These are phyloP conservation scores for Sceloporus tristichus DNA, from an alignment of 2,113 vertebrate genomes.

Conservation along the genomic window DNA sequence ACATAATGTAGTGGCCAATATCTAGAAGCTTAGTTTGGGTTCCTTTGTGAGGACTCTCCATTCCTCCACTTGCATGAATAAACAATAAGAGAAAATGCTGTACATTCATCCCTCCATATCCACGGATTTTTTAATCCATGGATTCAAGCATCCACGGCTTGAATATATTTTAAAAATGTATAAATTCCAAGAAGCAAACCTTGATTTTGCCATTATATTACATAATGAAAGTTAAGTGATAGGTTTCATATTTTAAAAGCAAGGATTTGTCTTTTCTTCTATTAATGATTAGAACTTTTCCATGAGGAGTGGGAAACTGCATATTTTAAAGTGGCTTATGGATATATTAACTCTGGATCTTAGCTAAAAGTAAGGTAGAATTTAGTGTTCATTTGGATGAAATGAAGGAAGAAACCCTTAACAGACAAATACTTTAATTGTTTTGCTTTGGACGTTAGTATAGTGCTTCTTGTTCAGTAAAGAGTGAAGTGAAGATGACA, in stretches of 20 bases:
- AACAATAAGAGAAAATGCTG: too few species aligned
- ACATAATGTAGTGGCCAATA: neutral
- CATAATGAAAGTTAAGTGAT: too few species aligned
- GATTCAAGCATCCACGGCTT: too few species aligned
- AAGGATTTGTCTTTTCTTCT: neutral
- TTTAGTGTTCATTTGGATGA: slow-evolving; percentile 30
- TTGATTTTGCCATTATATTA: too few species aligned
- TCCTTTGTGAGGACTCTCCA: too few species aligned
- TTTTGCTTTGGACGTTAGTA: accelerated
- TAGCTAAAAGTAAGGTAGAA: slow-evolving; percentile 42
- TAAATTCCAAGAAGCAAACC: too few species aligned
- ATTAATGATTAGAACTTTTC: neutral
- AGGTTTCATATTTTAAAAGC: too few species aligned
- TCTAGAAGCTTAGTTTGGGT: neutral
- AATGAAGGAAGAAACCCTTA: accelerated
- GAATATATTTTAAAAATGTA: too few species aligned
- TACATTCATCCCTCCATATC: too few species aligned
- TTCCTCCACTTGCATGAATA: too few species aligned
- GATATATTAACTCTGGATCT: neutral
- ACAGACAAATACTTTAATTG: accelerated
- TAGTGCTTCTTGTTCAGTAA: neutral
- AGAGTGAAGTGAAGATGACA: slow-evolving; percentile 30
- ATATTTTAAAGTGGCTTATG: neutral
- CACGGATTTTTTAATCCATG: too few species aligned
- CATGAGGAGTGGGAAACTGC: neutral